A percentile compares a stretch with the other conserved stretches of the same genome.
Conservation (phyloP, 2,888 invertebrate genomes). For the Hypolimnas misippus region DNA sequence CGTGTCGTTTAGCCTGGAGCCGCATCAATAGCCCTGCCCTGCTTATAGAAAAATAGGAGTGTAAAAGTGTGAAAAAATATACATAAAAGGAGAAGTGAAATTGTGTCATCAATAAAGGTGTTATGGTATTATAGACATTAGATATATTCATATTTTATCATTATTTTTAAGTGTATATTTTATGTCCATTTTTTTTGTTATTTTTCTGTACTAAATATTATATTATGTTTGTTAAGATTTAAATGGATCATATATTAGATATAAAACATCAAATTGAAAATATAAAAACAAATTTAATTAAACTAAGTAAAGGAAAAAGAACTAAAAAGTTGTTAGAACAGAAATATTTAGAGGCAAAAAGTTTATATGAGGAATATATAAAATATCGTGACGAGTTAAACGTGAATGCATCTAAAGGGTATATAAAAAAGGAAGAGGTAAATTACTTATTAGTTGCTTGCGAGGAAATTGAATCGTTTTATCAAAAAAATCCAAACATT, state of each 20-base stretch:
- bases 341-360: slow-evolving; percentile 11
- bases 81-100: too few species aligned
- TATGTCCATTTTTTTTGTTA: background rate
- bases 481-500: slow-evolving; percentile 14
- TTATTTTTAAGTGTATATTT: too few species aligned
- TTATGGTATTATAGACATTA: too few species aligned
- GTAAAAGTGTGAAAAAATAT: too few species aligned
- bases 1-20: too few species aligned
- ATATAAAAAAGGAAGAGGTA: slow-evolving; percentile 15
- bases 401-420: slow-evolving; percentile 14
- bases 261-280: slow-evolving; percentile 7
- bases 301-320: slow-evolving; percentile 13
- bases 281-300: slow-evolving; percentile 16
- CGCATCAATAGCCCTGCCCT: too few species aligned
- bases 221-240: slow-evolving; percentile 4
- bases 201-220: slow-evolving; percentile 3
- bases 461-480: slow-evolving; percentile 8
- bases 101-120: too few species aligned
- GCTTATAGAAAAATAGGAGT: too few species aligned
- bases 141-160: too few species aligned
- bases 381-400: slow-evolving; percentile 13
- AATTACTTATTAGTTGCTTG: slow-evolving; percentile 10
- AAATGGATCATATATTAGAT: slow-evolving; percentile 8
- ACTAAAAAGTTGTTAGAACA: slow-evolving; percentile 8
- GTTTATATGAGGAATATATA: slow-evolving; percentile 14